Evolutionary conservation across 2,113 vertebrate genomes (phyloP).

Genomic region (Oophaga pumilio): DNA sequence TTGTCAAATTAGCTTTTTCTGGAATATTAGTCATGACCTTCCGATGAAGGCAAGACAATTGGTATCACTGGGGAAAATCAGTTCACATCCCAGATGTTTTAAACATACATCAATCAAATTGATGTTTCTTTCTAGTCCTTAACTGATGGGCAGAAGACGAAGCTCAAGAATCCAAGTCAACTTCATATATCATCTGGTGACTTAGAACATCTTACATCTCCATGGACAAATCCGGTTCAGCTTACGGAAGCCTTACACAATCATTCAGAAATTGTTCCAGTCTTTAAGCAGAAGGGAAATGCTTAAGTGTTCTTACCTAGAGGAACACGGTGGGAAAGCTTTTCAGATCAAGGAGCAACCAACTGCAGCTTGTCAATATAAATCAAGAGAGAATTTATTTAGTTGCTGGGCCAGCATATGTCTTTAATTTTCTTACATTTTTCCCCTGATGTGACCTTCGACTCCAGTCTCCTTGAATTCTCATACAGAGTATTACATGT

Average conservation of each 20-base stretch:
- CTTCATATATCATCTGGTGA: slow-evolving; percentile 12
- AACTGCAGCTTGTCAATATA: neutral
- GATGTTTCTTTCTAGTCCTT: neutral
- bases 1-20: neutral
- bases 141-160: slow-evolving; percentile 24
- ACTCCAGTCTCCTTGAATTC: neutral
- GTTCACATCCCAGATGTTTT: slow-evolving; percentile 3
- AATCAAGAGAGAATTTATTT: neutral
- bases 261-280: neutral
- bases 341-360: neutral
- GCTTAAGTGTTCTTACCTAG: neutral
- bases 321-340: neutral
- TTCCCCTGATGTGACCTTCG: neutral
- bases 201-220: slow-evolving; percentile 14
- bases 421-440: neutral
- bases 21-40: neutral
- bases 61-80: slow-evolving; percentile 16
- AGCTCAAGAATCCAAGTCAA: neutral
- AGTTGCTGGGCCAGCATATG: neutral
- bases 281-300: neutral
- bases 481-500: neutral
- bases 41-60: neutral
- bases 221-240: neutral
- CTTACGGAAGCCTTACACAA: slow-evolving; percentile 14
- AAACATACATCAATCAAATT: slow-evolving; percentile 23